phyloP scores from a whole-genome alignment of 2,888 invertebrate genomes.

The Ectemnius cavifrons region DNA sequence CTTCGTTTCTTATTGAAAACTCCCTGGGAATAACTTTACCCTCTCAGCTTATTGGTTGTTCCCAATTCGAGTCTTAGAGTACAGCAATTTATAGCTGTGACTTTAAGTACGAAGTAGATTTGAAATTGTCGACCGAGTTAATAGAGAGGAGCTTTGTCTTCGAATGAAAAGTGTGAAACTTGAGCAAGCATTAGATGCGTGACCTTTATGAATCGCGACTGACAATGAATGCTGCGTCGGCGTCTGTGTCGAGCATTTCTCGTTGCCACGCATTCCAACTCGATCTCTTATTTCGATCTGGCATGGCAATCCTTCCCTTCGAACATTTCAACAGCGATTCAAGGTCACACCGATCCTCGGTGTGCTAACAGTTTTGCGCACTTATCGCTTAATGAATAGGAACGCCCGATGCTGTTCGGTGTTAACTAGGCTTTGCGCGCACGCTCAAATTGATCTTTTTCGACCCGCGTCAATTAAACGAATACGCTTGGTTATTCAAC shows the following conservation, averaged over 20 bases:
- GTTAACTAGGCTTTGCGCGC: constrained; percentile 26
- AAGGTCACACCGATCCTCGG: constrained; percentile 20
- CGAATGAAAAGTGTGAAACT: no score
- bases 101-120: no score
- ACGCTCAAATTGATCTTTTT: constrained; percentile 27
- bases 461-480: constrained; percentile 31
- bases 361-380: constrained; percentile 40
- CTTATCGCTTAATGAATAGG: constrained; percentile 23
- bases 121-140: no score
- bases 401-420: constrained; percentile 27
- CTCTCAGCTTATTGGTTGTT: no score
- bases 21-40: background rate
- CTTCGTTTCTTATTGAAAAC: background rate
- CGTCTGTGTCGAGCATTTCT: constrained; percentile 44
- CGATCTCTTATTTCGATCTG: constrained; percentile 1
- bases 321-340: constrained; percentile 15
- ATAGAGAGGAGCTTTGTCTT: no score
- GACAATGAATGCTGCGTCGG: constrained; percentile 29
- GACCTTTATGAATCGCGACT: constrained; percentile 64
- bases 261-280: background rate
- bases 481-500: constrained; percentile 6
- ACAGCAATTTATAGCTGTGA: no score
- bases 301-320: background rate
- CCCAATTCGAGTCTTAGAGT: no score
- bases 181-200: constrained; percentile 49